Percentiles rank a stretch among this genome's conserved stretches.
These are phyloP conservation scores for Beris morrisii DNA, from an alignment of 2,888 invertebrate species.

Conservation along the genomic window DNA sequence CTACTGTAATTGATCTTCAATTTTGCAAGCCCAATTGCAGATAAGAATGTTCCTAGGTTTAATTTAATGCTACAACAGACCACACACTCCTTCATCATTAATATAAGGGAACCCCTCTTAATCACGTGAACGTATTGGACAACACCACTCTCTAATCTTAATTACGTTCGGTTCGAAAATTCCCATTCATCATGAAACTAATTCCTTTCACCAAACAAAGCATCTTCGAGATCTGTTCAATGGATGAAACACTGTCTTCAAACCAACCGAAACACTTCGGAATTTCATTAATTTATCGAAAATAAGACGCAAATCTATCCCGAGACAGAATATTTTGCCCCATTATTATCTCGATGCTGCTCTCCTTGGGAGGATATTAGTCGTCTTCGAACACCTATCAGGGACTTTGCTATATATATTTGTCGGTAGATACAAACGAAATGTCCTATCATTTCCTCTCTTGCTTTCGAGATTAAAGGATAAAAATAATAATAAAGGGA, in stretches of 20 bases:
- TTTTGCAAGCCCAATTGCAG: too few relatives aligned
- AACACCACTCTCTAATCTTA: too few relatives aligned
- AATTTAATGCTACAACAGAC: too few relatives aligned
- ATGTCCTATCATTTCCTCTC: slow-evolving; percentile 11
- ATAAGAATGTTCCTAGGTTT: too few relatives aligned
- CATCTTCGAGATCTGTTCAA: too few relatives aligned
- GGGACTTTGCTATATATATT: background rate
- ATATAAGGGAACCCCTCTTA: too few relatives aligned
- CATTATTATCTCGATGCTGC: slow-evolving; percentile 15
- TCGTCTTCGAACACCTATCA: background rate
- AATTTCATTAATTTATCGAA: slow-evolving; percentile 38
- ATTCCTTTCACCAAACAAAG: background rate
- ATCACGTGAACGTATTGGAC: too few relatives aligned
- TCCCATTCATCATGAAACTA: slow-evolving; percentile 9
- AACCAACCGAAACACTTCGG: slow-evolving; percentile 12
- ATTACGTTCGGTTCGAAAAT: too few relatives aligned
- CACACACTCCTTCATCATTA: too few relatives aligned
- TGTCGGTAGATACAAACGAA: slow-evolving; percentile 3
- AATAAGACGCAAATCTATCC: slow-evolving; percentile 35
- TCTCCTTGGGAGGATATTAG: slow-evolving; percentile 11
- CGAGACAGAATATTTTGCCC: slow-evolving; percentile 29
- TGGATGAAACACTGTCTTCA: background rate
- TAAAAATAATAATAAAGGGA: slow-evolving; percentile 37
- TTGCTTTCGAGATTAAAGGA: slow-evolving; percentile 31
- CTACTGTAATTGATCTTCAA: too few relatives aligned